Base-by-base conservation (phyloP, 2,113 vertebrate species). In the Talpa occidentalis region DNA sequence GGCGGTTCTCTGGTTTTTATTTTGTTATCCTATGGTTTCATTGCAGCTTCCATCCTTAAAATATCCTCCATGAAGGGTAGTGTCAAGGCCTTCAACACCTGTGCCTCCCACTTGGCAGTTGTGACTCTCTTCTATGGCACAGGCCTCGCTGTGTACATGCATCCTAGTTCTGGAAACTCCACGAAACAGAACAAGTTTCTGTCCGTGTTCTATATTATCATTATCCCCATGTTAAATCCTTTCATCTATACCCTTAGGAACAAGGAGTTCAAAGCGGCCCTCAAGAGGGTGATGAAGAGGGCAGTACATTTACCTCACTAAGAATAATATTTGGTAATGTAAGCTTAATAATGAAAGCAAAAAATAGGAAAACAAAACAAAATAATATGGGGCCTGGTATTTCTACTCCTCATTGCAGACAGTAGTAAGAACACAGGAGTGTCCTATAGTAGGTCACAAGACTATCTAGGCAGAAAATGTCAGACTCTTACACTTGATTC, bases 1-100 rank as follows among this genome's bases (percentile, higher is more conserved):
- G 35, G 79, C 14, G 56, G 52, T 2, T 84, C 88, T 49, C 76
- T 95, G 0, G 59, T 86, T 59, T 7, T 92, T 62, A 90, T 93
- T n/a, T 9, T 96, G 2, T 52, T 96, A 37, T 80, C 88, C n/a
- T 96, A 70, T 32, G 40, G 69, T 52, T 88, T 96, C 37, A 78
- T 42, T 52, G 79, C 56, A 28, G 88, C 70, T 47, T 88, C 88
- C 14, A 77, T 94, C 17, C 52, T 94, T 49, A 96, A 74, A 74
- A 74, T 74, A 16, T 74, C 72, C 40, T 74, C 72, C 5, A 28
- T 52, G 26, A 74, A 47, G 47, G 72, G 72, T 24, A 74, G 72
- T 32, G 24, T 22, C 26, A 74, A 74, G 14, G 42, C 72, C 42
- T 74, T 74, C 14, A 74, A 74, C 10, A 74, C 72, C 42, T 74